Base-by-base conservation (phyloP, 2,797 vertebrate genomes). In the Triplophysa yarkandensis region DNA sequence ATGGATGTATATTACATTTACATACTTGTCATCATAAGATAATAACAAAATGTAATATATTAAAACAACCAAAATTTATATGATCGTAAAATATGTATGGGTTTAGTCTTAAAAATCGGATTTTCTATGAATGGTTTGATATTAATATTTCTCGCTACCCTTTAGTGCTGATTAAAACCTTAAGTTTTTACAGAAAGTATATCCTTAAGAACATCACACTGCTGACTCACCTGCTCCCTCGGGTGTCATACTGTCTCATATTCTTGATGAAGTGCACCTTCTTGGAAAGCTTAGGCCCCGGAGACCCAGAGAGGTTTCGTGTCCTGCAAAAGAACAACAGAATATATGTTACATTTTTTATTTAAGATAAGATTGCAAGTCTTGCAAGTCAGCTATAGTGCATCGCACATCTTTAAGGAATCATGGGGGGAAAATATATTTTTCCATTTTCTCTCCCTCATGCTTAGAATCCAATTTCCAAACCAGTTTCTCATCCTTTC, bases 191-290 rank as follows among this genome's bases (percentile, higher is more conserved):
- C 4, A 0, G 43, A 2, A 44, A 9, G 44, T 46, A 46, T 19
- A 55, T 65, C 17, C 8, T 11, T 11, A 11, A 64, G 36, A 8
- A 30, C 60, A 71, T 54, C n/a, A 39, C 48, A 66, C 58, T n/a
- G 4, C 48, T 44, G 44, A 88, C 77, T 88, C 82, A 97, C 97
- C 97, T 97, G 90, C 95, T 94, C 60, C 93, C 96, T 82, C 92
- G 92, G 1, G 95, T 99, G 77, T 99, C 97, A 28, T 99, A 98
- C 76, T 98, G 97, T 71, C 95, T 89, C 95, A 99, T 98, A 72
- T 91, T 99, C 90, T 97, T 98, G 87, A 99, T 98, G 89, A 99
- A 98, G 84, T 99, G 97, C 46, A 97, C 95, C 87, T 97, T 99
- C 91, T 96, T 98, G 87, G 94, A 86, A 76, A 88, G 92, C 74